These are phyloP conservation scores for Muraenolepis orangiensis DNA, from an alignment of 2,797 vertebrate species.

Conservation along the genomic window DNA sequence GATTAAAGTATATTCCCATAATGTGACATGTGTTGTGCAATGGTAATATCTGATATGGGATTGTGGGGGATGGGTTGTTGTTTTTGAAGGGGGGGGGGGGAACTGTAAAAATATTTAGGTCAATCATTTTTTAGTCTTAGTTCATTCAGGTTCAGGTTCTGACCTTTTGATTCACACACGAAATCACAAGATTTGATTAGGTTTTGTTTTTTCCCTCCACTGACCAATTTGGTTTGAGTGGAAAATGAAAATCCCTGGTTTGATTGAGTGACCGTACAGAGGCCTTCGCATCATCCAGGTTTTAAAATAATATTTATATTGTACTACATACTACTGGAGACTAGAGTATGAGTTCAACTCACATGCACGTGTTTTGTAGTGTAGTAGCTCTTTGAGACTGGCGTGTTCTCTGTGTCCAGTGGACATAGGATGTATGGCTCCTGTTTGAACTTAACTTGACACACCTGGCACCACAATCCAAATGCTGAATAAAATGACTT, in stretches of 20 bases:
- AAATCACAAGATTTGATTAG: neutral
- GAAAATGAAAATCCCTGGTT: neutral
- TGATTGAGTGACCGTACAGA: neutral
- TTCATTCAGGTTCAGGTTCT: neutral
- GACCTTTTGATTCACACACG: neutral
- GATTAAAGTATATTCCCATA: neutral
- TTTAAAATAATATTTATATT: neutral
- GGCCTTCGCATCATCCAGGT: neutral
- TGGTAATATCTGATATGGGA: neutral
- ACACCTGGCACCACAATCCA: too few relatives aligned
- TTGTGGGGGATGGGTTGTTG: too few relatives aligned
- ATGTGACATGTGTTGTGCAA: neutral
- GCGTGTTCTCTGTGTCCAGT: too few relatives aligned
- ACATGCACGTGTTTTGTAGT: neutral
- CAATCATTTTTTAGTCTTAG: neutral
- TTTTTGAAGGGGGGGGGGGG: neutral
- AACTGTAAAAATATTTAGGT: too few relatives aligned
- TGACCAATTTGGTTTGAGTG: neutral
- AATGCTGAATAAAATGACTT: too few relatives aligned
- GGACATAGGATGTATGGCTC: too few relatives aligned
- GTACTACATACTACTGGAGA: neutral
- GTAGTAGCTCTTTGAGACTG: neutral
- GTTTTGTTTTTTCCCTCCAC: neutral
- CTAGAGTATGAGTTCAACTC: neutral
- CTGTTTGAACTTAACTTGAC: too few relatives aligned